Base-by-base conservation (phyloP, 2,888 invertebrate genomes). In the Leucoma salicis region DNA sequence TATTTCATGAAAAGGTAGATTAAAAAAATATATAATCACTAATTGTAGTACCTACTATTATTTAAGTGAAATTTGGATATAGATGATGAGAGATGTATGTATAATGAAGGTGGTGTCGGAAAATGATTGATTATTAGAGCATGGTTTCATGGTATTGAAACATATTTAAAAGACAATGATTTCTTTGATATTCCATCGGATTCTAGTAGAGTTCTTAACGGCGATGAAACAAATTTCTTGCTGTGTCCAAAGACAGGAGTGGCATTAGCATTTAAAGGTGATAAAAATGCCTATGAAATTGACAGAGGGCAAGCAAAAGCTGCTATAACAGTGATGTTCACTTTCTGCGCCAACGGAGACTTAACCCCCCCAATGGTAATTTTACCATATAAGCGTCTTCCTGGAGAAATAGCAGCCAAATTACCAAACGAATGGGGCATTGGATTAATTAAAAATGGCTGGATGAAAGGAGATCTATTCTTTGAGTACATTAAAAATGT, bases 251-350 rank as follows among this genome's bases (percentile, higher is more conserved):
- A 69, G 46, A 53, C 41, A 39, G 50, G 55, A 2, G 18, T 40
- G 13, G 48, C 49, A 16, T 35, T 45, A 14, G 42, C 44, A 10
- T 31, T 29, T 41, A 63, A 49, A 45, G 56, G 58, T 21, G 42
- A 48, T 14, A 63, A 42, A 49, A 74, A 76, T 50, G 68, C 79
- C 2, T 77, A 79, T 48, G 68, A 77, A 51, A 58, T 78, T 16
- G 75, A 74, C 28, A 60, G 63, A 16, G 66, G 66, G 8, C 50
- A 47, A 14, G 52, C 63, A 21, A 81, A 80, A 58, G 49, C 52
- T 2, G 64, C 61, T 28, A 46, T 78, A 14, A 78, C 77, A 8
- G 76, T 75, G 73, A 75, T 15, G 74, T 75, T 74, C 41, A 70
- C 74, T 14, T 77, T 78, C 55, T 53, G 60, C 10, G 78, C 78